Conservation (phyloP, 2,797 vertebrate genomes). For the Bufotes viridis region DNA sequence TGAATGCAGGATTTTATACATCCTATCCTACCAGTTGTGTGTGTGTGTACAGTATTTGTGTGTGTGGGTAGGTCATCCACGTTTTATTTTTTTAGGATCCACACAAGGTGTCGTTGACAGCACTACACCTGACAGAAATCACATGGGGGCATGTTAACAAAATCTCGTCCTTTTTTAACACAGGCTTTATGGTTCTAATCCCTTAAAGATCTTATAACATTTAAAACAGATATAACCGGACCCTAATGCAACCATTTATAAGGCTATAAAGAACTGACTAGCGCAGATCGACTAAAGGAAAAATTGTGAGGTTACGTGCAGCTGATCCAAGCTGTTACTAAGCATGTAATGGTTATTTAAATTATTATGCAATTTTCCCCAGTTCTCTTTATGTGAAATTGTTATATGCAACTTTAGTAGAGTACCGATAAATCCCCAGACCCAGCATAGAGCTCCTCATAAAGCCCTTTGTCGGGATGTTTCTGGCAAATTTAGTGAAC, state of each 20-base stretch:
- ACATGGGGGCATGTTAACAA: too few relatives aligned
- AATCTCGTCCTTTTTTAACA: background rate
- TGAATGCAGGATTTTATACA: background rate
- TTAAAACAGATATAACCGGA: background rate
- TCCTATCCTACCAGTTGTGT: background rate
- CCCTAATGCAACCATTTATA: background rate
- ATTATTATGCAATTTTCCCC: background rate
- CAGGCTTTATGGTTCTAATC: background rate
- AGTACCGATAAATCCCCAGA: background rate
- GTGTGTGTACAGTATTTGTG: background rate
- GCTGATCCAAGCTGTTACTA: background rate
- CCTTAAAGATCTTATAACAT: background rate
- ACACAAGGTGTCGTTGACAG: background rate
- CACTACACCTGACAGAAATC: background rate
- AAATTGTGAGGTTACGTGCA: background rate
- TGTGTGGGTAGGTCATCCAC: background rate
- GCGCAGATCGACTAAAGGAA: background rate
- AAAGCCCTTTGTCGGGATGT: background rate
- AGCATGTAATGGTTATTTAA: background rate
- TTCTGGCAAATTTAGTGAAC: slow-evolving; percentile 22
- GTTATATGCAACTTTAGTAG: background rate
- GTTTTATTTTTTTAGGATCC: background rate
- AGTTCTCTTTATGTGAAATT: background rate
- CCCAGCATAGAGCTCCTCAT: background rate
- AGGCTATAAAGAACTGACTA: background rate